These are phyloP conservation scores for Danaus chrysippus DNA, from an alignment of 2,888 invertebrate species.

Conservation along the genomic window DNA sequence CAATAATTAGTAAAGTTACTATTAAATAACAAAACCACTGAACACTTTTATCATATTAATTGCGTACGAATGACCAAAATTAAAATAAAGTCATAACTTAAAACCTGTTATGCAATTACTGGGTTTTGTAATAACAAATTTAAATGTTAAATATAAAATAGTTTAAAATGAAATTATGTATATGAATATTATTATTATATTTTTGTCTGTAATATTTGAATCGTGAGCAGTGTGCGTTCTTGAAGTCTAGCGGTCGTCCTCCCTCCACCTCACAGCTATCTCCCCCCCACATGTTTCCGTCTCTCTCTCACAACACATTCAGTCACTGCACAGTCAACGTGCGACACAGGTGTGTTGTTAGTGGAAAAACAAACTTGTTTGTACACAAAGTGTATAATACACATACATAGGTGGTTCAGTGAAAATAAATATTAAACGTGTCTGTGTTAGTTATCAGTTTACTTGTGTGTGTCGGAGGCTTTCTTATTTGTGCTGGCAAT, in stretches of 20 bases:
- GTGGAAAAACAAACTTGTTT: conserved; percentile 60
- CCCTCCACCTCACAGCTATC: conserved; percentile 63
- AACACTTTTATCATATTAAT: no score
- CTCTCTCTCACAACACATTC: conserved; percentile 62
- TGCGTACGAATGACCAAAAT: no score
- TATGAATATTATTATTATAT: background rate
- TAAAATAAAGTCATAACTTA: no score
- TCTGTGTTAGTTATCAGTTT: conserved; percentile 61
- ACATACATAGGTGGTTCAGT: conserved; percentile 36
- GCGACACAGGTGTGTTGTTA: conserved; percentile 57
- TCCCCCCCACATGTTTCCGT: conserved; percentile 59
- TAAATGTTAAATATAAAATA: no score
- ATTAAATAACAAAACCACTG: no score
- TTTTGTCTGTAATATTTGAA: conserved; percentile 34
- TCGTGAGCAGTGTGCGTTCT: conserved; percentile 62
- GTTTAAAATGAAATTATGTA: no score
- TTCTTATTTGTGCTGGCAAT: conserved; percentile 51
- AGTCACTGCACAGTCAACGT: conserved; percentile 68
- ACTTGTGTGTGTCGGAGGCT: conserved; percentile 70
- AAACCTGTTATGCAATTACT: no score
- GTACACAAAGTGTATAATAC: conserved; percentile 31
- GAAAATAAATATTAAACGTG: conserved; percentile 39
- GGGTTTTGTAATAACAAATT: no score
- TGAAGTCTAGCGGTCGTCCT: conserved; percentile 66
- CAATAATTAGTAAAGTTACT: no score